Conservation (phyloP, 2,888 invertebrate species). For the Toxonevra muliebris region DNA sequence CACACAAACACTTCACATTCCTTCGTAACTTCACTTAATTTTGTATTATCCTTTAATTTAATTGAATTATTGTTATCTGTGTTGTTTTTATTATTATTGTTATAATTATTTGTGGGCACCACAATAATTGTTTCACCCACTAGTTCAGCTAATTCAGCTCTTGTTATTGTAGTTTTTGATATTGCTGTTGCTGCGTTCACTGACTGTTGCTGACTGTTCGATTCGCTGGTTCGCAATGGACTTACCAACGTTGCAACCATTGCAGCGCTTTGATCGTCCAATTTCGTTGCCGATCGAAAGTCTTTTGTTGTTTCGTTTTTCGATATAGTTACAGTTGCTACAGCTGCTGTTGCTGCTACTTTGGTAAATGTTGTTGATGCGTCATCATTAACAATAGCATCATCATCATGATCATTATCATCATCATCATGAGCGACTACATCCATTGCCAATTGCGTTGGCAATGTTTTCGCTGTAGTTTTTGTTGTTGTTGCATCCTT, state of each 20-base stretch:
- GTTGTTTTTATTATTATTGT: not conserved
- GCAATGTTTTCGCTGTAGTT: conserved; percentile 38
- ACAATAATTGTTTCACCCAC: conserved; percentile 49
- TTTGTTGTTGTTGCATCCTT: conserved; percentile 31
- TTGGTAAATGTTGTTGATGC: conserved; percentile 24
- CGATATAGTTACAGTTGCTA: not conserved
- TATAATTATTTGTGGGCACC: conserved; percentile 38
- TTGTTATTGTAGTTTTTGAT: not conserved
- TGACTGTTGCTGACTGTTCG: conserved; percentile 42
- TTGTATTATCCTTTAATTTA: not conserved
- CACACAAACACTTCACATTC: not conserved
- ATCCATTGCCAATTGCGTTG: conserved; percentile 46
- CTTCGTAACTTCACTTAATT: not conserved
- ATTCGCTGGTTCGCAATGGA: conserved; percentile 49
- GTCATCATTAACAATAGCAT: conserved; percentile 21
- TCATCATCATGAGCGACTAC: conserved; percentile 14
- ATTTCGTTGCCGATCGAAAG: conserved; percentile 23
- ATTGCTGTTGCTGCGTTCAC: conserved; percentile 42
- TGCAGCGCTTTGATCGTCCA: conserved; percentile 30
- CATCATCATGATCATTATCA: no score
- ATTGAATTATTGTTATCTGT: conserved; percentile 1
- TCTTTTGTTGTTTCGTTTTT: conserved; percentile 23
- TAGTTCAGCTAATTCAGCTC: conserved; percentile 43
- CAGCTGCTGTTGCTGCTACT: conserved; percentile 11
- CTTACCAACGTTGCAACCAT: conserved; percentile 43